These are phyloP conservation scores for Dermatemys mawii DNA, from an alignment of 2,113 vertebrate genomes.

Conservation along the genomic window DNA sequence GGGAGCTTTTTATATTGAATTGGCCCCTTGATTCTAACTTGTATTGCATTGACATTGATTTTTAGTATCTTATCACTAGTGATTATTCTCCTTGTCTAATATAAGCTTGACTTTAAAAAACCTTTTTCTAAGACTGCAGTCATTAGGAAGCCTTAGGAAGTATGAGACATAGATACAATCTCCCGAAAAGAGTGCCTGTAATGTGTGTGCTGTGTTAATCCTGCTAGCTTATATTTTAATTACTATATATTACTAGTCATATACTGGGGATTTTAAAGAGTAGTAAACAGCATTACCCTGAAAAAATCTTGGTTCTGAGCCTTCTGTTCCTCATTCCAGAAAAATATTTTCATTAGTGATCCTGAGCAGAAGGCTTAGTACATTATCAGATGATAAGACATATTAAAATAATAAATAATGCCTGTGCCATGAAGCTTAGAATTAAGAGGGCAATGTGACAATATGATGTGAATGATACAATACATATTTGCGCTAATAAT, in stretches of 20 bases:
- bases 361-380: conserved; percentile 3
- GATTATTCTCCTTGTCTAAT: background rate
- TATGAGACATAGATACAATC: background rate
- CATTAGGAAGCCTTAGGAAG: background rate
- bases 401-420: conserved; percentile 47
- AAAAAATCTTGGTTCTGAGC: background rate
- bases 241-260: background rate
- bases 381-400: background rate
- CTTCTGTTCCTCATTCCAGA: conserved; percentile 60
- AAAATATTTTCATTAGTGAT: conserved; percentile 34
- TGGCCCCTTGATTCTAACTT: background rate
- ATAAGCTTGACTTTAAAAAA: background rate
- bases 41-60: background rate
- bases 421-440: background rate
- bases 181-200: background rate
- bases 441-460: background rate
- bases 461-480: background rate
- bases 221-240: background rate
- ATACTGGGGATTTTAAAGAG: conserved; percentile 31
- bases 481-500: conserved; percentile 19
- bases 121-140: background rate
- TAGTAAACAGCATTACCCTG: conserved; percentile 14
- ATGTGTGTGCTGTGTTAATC: background rate
- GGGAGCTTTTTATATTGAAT: background rate
- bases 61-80: background rate